Evolutionary conservation across 2,888 invertebrate species (phyloP).

Genomic region (Drosophila neotestacea): DNA sequence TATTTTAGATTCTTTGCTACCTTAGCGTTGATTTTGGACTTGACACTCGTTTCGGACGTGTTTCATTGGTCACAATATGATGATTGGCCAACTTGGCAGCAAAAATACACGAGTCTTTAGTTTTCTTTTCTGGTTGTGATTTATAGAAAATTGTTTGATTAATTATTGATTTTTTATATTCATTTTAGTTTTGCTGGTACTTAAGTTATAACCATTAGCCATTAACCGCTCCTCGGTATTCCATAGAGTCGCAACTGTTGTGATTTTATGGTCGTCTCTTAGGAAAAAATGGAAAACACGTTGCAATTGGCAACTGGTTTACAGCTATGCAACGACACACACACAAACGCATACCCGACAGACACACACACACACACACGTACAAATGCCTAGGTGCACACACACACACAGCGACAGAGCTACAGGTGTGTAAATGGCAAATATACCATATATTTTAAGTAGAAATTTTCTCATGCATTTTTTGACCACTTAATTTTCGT

Average conservation of each 20-base stretch:
- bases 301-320: conserved; percentile 80
- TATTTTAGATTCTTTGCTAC: conserved; percentile 33
- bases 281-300: conserved; percentile 65
- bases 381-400: conserved; percentile 3
- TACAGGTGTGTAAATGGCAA: conserved; percentile 76
- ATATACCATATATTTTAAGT: conserved; percentile 47
- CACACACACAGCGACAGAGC: conserved; percentile 27
- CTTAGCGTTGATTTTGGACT: conserved; percentile 30
- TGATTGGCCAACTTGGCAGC: conserved; percentile 64
- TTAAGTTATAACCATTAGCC: neutral
- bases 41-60: conserved; percentile 64
- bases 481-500: conserved; percentile 21
- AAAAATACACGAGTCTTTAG: conserved; percentile 11
- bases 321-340: conserved; percentile 75
- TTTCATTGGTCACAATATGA: conserved; percentile 37
- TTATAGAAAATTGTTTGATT: neutral
- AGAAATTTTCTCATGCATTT: conserved; percentile 36
- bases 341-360: conserved; percentile 17
- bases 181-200: neutral
- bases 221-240: neutral
- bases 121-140: neutral
- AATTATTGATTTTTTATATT: neutral
- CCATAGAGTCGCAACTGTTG: conserved; percentile 11
- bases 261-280: conserved; percentile 48
- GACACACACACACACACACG: conserved; percentile 9